Evolutionary conservation across 2,797 vertebrate genomes (phyloP).

Genomic region (Gadopsis bispinosus): DNA sequence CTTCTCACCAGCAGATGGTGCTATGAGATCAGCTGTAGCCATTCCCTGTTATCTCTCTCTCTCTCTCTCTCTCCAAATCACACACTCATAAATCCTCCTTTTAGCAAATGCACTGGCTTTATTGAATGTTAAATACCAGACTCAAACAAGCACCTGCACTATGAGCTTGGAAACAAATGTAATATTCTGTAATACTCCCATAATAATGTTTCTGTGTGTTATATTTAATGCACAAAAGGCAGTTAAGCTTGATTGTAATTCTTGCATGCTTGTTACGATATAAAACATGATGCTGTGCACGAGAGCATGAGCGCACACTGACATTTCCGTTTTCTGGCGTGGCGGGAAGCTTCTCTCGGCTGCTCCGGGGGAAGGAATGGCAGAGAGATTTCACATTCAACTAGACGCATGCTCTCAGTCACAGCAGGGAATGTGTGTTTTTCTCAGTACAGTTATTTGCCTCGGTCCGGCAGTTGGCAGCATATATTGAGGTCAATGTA

Average conservation of each 20-base stretch:
- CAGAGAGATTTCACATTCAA: constrained; percentile 30
- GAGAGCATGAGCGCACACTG: constrained; percentile 56
- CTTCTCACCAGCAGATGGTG: constrained; percentile 66
- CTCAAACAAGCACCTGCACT: constrained; percentile 69
- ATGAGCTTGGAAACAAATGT: constrained; percentile 69
- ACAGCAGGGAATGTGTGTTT: constrained; percentile 46
- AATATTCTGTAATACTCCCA: constrained; percentile 44
- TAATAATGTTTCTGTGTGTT: constrained; percentile 10
- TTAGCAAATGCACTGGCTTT: constrained; percentile 80
- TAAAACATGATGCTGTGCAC: constrained; percentile 62
- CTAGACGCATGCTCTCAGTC: constrained; percentile 57
- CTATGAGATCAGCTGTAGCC: constrained; percentile 22
- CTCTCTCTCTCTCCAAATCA: constrained; percentile 11
- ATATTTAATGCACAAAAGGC: constrained; percentile 69
- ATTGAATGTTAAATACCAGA: constrained; percentile 79
- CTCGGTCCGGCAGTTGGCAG: constrained; percentile 52
- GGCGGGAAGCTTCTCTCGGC: constrained; percentile 27
- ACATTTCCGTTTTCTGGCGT: constrained; percentile 42
- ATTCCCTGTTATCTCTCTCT: no score
- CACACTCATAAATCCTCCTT: constrained; percentile 36
- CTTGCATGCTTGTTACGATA: constrained; percentile 76
- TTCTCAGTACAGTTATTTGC: constrained; percentile 52
- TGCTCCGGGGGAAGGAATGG: constrained; percentile 3
- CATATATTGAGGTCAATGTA: constrained; percentile 47
- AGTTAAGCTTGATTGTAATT: constrained; percentile 69